Base-by-base conservation (phyloP, 2,113 vertebrate species). In the Aegithalos caudatus region DNA sequence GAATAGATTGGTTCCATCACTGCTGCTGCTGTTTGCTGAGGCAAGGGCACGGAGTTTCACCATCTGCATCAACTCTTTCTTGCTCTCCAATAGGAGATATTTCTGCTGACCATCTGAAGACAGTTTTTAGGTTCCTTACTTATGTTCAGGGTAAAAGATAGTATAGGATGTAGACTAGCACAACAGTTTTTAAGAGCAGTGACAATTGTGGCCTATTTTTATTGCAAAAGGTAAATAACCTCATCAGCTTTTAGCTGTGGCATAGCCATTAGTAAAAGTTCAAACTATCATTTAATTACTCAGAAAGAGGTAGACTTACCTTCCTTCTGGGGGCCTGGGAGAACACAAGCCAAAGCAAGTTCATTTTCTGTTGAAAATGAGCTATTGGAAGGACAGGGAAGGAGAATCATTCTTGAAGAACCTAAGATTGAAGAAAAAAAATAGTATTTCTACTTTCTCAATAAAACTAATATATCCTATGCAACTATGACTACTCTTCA, bases 51-150 rank as follows among this genome's bases (percentile, higher is more conserved):
- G 29, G 23, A 14, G 45, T 47, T 51, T 47, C 28, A 50, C 3
- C 11, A 27, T 17, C 38, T 58, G 20, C 27, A 14, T 64, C 31
- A 38, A 56, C 60, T 7, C 9, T 69, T 81, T 29, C 40, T 37
- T 33, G 9, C 23, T 6, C 16, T 53, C 6, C 7, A 31, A 6
- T 0, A 42, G 7, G 3, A 72, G 25, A 9, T 25, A 11, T 42
- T 81, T 85, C 40, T 69, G 28, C 72, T 80, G 73, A 28, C 14
- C 16, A 23, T 29, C 12, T 81, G 57, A n/a, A 79, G 29, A 42
- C 10, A 42, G 7, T 14, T 85, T 78, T 24, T 22, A 40, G 33
- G 38, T 73, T 74, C 14, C 20, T 78, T 4, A 14, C 4, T 9
- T 44, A 0, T 47, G 11, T 54, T 79, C 57, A 54, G 5, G 17